Evolutionary conservation across 2,113 vertebrate genomes (phyloP), one percentile per base, ranked within the genome.

Genomic region (Hystrix brachyura): DNA sequence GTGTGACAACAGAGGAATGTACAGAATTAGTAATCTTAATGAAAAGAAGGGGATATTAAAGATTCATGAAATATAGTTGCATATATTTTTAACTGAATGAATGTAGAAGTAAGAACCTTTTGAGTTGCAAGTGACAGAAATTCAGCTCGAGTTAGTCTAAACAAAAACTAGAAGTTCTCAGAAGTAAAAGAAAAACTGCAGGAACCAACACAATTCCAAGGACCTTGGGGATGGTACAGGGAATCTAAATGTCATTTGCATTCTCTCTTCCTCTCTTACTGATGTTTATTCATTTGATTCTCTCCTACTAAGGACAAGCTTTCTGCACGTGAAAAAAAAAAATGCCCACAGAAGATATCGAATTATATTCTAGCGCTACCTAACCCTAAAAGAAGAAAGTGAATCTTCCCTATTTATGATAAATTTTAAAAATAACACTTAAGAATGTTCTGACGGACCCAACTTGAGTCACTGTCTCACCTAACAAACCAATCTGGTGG

Each of bases 221-320:
- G 59, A 85, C 23, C 14, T 38, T 17, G 48, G 43, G 18, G 29
- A 55, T 60, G 34, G 27, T 23, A 84, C 14, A 59, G 25, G 17
- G 14, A 82, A 87, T 83, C 51, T 83, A 91, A 91, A 76, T n/a
- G 18, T 21, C 67, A 17, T 91, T 80, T 87, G 10, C 15, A 46
- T 69, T 86, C 51, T 92, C 38, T 90, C 43, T 74, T 19, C 1
- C 13, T 89, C 29, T 81, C 46, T 81, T n/a, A 82, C 0, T 65
- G 25, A 82, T 46, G n/a, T 92, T 80, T 91, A 55, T 84, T 94
- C 53, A 86, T 29, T 95, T 57, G 38, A 67, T 95, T 94, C 29
- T 64, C 53, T 86, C 55, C 51, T 62, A 43, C 19, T 32, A 27
- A n/a, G 91, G 1, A 91, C 3, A 51, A 71, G 0, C 7, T 89